Conservation (phyloP, 2,797 vertebrate genomes). For the Rachycentron canadum region DNA sequence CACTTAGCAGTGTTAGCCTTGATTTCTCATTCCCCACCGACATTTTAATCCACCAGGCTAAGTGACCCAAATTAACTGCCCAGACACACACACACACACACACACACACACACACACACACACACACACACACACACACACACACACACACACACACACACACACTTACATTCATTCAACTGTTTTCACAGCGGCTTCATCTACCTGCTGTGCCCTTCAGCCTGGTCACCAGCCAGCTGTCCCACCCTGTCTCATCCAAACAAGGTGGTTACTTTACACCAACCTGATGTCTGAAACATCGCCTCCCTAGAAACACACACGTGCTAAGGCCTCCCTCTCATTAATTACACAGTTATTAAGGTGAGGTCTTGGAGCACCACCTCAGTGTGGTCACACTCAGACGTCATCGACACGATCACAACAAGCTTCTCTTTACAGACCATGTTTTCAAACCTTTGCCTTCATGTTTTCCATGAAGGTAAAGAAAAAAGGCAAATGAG, state of each 20-base stretch:
- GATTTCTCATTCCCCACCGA: too few species aligned
- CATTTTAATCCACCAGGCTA: too few species aligned
- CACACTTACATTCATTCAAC: background rate
- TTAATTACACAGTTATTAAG: too few species aligned
- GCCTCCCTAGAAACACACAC: slow-evolving; percentile 36
- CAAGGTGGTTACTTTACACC: slow-evolving; percentile 18
- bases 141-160: slow-evolving; percentile 11
- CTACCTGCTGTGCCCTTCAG: slow-evolving; percentile 35
- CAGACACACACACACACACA: slow-evolving; percentile 11
- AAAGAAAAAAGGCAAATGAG: background rate
- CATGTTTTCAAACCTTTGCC: background rate
- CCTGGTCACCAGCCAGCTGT: slow-evolving; percentile 56
- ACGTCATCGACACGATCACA: background rate
- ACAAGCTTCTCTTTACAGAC: background rate
- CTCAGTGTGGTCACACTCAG: background rate
- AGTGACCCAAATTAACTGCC: slow-evolving; percentile 26
- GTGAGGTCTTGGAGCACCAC: background rate
- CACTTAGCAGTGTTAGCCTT: slow-evolving; percentile 56
- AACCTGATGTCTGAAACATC: slow-evolving; percentile 5
- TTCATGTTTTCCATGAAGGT: background rate
- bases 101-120: background rate
- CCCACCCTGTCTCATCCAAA: slow-evolving; percentile 24
- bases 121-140: slow-evolving; percentile 21
- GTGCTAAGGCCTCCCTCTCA: slow-evolving; percentile 6
- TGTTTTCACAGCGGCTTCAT: slow-evolving; percentile 15